Conservation (phyloP, 2,888 invertebrate species). For the Volucella zonaria region DNA sequence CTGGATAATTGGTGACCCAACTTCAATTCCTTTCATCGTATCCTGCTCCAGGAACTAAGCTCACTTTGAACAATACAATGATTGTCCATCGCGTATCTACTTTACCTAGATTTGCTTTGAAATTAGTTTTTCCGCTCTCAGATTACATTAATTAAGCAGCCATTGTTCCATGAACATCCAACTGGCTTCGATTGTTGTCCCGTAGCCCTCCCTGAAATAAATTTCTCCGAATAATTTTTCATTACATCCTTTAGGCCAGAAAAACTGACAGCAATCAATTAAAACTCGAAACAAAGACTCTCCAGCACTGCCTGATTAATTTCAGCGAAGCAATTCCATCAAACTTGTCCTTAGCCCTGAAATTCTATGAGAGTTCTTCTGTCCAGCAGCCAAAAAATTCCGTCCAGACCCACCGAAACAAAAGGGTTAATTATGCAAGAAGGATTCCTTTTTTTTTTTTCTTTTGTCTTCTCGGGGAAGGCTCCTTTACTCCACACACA, state of each 20-base stretch:
- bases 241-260: conserved; percentile 1
- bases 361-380: background rate
- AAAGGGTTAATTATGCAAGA: conserved; percentile 66
- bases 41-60: background rate
- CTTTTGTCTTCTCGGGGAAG: too few species aligned
- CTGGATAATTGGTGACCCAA: too few species aligned
- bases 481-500: conserved; percentile 3
- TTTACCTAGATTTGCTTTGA: background rate
- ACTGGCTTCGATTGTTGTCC: conserved; percentile 18
- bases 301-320: conserved; percentile 32
- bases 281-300: conserved; percentile 31
- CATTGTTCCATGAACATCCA: conserved; percentile 21
- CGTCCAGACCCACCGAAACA: conserved; percentile 31
- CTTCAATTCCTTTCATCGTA: background rate
- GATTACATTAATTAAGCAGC: conserved; percentile 50
- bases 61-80: background rate
- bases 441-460: conserved; percentile 14
- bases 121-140: conserved; percentile 24
- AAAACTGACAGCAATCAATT: conserved; percentile 54
- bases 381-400: background rate
- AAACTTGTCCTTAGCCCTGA: background rate
- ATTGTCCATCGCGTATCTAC: background rate
- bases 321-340: conserved; percentile 6
- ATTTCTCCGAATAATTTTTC: conserved; percentile 10
- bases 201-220: background rate